These are phyloP conservation scores for Drosophila melanocephala DNA, from an alignment of 2,888 invertebrate genomes.

Conservation along the genomic window DNA sequence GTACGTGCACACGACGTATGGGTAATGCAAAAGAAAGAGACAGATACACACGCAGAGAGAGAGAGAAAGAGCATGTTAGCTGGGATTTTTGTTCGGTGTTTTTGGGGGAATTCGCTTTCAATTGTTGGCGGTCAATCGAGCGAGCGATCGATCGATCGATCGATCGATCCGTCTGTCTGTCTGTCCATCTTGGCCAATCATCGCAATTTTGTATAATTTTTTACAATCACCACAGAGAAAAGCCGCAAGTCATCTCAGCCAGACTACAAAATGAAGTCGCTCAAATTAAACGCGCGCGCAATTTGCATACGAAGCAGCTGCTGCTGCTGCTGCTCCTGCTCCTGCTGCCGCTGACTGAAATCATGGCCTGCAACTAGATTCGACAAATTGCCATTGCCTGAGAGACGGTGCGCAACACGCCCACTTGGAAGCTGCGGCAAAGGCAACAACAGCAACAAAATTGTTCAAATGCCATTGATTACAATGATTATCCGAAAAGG, in stretches of 20 bases:
- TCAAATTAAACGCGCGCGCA: conserved; percentile 73
- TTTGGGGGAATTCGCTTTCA: conserved; percentile 12
- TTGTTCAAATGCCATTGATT: conserved; percentile 59
- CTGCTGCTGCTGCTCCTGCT: not conserved
- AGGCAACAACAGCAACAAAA: conserved; percentile 40
- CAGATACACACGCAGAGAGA: not conserved
- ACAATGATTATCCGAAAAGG: conserved; percentile 65
- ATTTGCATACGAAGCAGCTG: conserved; percentile 79
- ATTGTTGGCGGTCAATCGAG: conserved; percentile 8
- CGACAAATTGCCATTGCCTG: conserved; percentile 50
- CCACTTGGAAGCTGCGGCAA: conserved; percentile 41
- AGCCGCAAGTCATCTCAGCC: conserved; percentile 51
- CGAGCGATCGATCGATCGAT: not conserved
- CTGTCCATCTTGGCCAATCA: conserved; percentile 64
- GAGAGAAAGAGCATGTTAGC: conserved; percentile 57
- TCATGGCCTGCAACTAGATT: conserved; percentile 40
- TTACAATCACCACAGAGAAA: conserved; percentile 65
- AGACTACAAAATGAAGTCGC: conserved; percentile 78
- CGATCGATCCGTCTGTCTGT: not conserved
- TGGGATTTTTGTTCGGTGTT: not conserved
- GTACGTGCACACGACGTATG: conserved; percentile 98
- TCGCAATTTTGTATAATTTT: conserved; percentile 84
- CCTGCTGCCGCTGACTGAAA: conserved; percentile 11
- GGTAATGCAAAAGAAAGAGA: conserved; percentile 54
- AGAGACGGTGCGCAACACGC: conserved; percentile 59